phyloP scores from a whole-genome alignment of 2,888 invertebrate species.

The Pteria penguin region DNA sequence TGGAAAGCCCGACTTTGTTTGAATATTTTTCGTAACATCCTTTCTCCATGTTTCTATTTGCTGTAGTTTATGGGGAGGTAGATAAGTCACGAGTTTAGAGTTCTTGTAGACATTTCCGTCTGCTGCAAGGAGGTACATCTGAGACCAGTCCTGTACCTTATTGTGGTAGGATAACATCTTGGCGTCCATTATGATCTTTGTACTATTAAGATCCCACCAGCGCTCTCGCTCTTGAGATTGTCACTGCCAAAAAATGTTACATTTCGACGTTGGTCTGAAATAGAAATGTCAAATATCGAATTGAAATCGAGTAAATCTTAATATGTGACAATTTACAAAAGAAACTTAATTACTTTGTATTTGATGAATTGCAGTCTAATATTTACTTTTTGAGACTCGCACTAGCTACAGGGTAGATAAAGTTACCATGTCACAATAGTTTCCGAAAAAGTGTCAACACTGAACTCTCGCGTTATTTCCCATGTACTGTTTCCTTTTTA shows the following conservation, averaged over 20 bases:
- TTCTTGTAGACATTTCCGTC: slow-evolving; percentile 46
- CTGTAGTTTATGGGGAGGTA: slow-evolving; percentile 62
- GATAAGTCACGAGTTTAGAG: slow-evolving; percentile 44
- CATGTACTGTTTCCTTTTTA: too few relatives aligned
- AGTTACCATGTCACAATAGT: not conserved
- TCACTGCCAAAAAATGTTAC: too few relatives aligned
- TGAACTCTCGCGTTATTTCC: too few relatives aligned
- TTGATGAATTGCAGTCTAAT: not conserved
- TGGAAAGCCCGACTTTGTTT: slow-evolving; percentile 20
- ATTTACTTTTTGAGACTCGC: not conserved
- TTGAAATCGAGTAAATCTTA: too few relatives aligned
- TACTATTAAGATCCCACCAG: too few relatives aligned
- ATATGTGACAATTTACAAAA: too few relatives aligned
- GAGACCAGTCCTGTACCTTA: slow-evolving; percentile 67
- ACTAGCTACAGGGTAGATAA: not conserved
- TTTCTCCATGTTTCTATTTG: slow-evolving; percentile 62
- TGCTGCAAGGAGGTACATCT: slow-evolving; percentile 56
- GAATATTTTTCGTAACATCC: slow-evolving; percentile 52
- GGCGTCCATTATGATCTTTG: slow-evolving; percentile 59
- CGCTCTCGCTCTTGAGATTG: too few relatives aligned
- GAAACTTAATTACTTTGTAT: too few relatives aligned
- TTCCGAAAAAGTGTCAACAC: not conserved
- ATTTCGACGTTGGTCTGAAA: too few relatives aligned
- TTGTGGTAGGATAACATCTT: slow-evolving; percentile 65
- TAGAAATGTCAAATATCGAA: too few relatives aligned